Evolutionary conservation across 2,888 invertebrate species (phyloP).

Genomic region (Eristalis tenax): DNA sequence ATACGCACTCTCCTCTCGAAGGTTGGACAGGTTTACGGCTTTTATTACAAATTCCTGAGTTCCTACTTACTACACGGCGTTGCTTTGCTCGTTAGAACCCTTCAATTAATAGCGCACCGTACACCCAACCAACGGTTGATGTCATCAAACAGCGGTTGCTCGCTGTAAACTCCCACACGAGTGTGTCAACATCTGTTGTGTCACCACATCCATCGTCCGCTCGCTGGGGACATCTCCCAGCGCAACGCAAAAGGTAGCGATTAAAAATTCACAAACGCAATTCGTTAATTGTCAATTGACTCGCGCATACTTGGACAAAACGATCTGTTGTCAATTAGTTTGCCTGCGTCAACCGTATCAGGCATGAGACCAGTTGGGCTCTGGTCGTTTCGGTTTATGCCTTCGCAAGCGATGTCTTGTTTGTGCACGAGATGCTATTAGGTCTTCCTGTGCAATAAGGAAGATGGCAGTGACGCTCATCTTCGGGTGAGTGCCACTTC

Average conservation of each 20-base stretch:
- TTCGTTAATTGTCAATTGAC: neutral
- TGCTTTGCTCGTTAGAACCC: neutral
- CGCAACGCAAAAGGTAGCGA: neutral
- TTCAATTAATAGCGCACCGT: neutral
- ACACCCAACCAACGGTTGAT: neutral
- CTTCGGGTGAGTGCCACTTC: neutral
- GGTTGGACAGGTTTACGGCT: too few species aligned
- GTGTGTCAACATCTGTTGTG: neutral
- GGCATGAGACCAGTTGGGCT: neutral
- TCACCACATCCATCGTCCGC: neutral
- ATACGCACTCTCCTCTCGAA: too few species aligned
- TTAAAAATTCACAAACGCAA: neutral
- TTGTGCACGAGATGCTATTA: neutral
- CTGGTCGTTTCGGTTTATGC: neutral
- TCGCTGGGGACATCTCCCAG: too few species aligned
- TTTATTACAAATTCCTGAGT: neutral
- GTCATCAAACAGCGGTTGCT: neutral
- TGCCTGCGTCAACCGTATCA: slow-evolving; percentile 1
- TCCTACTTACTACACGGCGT: neutral
- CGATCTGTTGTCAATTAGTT: slow-evolving; percentile 17
- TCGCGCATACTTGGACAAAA: slow-evolving; percentile 1
- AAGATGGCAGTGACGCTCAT: neutral
- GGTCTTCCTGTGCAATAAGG: neutral
- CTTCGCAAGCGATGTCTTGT: neutral
- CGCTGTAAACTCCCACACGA: neutral